These are phyloP conservation scores for Chrysochloris asiatica DNA, from an alignment of 2,113 vertebrate species.

Conservation along the genomic window DNA sequence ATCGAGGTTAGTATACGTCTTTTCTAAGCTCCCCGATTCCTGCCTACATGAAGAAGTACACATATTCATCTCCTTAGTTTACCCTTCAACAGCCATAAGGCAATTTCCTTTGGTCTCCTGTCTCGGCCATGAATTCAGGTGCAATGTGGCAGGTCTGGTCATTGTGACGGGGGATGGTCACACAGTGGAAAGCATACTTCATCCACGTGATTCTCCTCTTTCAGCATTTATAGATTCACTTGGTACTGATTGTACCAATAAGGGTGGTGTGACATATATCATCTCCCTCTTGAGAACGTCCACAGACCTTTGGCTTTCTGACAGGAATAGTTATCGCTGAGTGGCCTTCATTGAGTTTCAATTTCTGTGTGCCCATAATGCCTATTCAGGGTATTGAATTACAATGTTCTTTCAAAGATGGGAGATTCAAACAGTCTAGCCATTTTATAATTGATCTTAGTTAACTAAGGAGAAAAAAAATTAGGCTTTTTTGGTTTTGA, in stretches of 20 bases:
- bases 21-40: background rate
- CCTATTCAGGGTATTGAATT: background rate
- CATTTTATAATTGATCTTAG: conserved; percentile 11
- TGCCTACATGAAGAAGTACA: background rate
- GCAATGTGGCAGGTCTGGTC: background rate
- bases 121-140: background rate
- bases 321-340: background rate
- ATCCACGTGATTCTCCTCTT: background rate
- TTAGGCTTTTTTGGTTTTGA: background rate
- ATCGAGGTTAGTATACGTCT: conserved; percentile 90
- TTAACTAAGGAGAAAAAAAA: background rate
- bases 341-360: background rate
- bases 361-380: background rate
- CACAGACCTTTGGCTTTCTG: background rate
- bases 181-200: background rate
- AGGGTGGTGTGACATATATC: background rate
- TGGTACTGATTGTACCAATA: background rate
- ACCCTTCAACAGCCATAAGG: background rate
- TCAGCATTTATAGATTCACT: background rate
- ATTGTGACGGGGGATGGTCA: background rate
- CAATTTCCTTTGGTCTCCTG: background rate
- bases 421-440: background rate
- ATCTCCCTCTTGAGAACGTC: background rate
- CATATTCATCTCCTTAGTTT: background rate
- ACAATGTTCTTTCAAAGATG: background rate